Evolutionary conservation across 2,113 vertebrate genomes (phyloP).

Genomic region (Apodemus speciosus): DNA sequence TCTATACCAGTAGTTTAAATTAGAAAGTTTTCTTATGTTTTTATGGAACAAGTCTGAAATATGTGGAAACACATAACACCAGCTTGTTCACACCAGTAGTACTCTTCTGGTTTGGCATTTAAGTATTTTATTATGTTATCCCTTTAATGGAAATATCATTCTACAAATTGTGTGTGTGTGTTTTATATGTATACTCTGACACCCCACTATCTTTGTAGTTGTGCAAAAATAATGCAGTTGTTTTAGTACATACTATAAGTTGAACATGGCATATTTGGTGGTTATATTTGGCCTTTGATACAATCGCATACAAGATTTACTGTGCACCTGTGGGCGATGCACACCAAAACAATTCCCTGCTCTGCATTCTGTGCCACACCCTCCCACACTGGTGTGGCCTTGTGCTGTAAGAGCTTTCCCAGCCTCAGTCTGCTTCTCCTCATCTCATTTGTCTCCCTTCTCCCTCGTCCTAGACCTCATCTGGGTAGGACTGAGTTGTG

Average conservation of each 20-base stretch:
- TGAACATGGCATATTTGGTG: slow-evolving; percentile 20
- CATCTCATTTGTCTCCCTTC: neutral
- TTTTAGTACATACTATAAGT: slow-evolving; percentile 1
- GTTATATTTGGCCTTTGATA: slow-evolving; percentile 44
- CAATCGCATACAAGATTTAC: neutral
- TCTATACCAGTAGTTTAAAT: slow-evolving; percentile 82
- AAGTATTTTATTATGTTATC: neutral
- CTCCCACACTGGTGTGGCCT: neutral
- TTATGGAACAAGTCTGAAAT: slow-evolving; percentile 79
- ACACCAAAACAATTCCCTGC: neutral
- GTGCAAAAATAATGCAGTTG: neutral
- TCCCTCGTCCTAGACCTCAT: neutral
- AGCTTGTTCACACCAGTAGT: neutral
- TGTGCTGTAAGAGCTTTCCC: neutral
- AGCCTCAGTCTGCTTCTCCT: neutral
- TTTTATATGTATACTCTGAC: neutral
- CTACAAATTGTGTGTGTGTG: neutral
- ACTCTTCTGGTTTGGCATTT: slow-evolving; percentile 13
- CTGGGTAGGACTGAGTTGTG: neutral
- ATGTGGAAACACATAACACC: slow-evolving; percentile 17
- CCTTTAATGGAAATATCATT: slow-evolving; percentile 40
- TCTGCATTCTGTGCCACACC: neutral
- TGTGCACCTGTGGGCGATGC: neutral
- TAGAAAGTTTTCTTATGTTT: slow-evolving; percentile 80
- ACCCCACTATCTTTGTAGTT: neutral